These are phyloP conservation scores for Drosophila eugracilis DNA, from an alignment of 1,140 invertebrate species.

Conservation along the genomic window DNA sequence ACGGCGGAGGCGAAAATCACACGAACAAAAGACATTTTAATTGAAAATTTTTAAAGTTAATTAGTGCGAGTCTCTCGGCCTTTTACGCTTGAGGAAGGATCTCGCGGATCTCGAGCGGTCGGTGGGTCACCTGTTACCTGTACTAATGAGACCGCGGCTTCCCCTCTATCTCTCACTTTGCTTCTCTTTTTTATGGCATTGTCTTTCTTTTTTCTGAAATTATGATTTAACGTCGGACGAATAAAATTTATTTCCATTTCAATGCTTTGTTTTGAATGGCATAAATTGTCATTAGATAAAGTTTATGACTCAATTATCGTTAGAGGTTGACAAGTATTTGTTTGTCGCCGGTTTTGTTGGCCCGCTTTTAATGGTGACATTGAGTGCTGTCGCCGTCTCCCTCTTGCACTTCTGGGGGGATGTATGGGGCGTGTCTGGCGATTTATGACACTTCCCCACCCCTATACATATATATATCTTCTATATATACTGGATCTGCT, in stretches of 20 bases:
- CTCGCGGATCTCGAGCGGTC: constrained; percentile 3
- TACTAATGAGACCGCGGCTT: constrained; percentile 56
- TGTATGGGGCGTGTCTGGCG: constrained; percentile 39
- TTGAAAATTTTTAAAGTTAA: constrained; percentile 83
- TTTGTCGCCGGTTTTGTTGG: constrained; percentile 31
- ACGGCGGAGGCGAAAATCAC: constrained; percentile 63
- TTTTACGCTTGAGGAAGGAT: constrained; percentile 58
- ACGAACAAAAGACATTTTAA: constrained; percentile 82
- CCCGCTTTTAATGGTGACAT: constrained; percentile 67
- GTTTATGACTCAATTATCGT: constrained; percentile 82
- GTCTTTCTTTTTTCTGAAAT: constrained; percentile 58
- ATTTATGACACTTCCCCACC: constrained; percentile 44
- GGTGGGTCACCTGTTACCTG: constrained; percentile 1
- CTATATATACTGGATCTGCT: constrained; percentile 6
- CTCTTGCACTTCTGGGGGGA: neutral
- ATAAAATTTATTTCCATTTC: constrained; percentile 58
- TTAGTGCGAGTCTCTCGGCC: constrained; percentile 62
- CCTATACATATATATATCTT: neutral
- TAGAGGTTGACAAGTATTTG: constrained; percentile 69
- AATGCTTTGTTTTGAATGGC: constrained; percentile 68
- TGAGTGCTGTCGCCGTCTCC: constrained; percentile 44
- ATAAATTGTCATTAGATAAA: constrained; percentile 83
- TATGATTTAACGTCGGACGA: constrained; percentile 68
- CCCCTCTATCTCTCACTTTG: constrained; percentile 17
- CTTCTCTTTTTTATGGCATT: constrained; percentile 53